Evolutionary conservation across 2,797 vertebrate species (phyloP), one percentile per base, ranked within the genome.

Genomic region (Arnoldichthys spilopterus): DNA sequence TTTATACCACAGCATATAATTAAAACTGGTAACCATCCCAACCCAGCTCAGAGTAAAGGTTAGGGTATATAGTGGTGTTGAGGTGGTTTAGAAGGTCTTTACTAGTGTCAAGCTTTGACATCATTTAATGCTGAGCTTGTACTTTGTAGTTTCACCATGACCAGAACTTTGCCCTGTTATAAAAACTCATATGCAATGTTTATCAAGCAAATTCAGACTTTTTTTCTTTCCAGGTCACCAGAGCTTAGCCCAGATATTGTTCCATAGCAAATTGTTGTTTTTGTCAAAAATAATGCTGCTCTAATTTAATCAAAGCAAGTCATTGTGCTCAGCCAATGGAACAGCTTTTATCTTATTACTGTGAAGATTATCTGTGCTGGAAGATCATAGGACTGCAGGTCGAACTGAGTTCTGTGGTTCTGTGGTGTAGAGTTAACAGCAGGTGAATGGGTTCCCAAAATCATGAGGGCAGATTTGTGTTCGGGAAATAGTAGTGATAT

Each of bases 121-220:
- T 32, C 24, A 20, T 69, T 18, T 32, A 51, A 69, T 16, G n/a
- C n/a, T n/a, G 22, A 22, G 20, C 9, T 43, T 45, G 9, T 20
- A 3, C 28, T 63, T 7, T 15, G 63, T 4, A 18, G 0, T 37
- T 34, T 26, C 53, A 45, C 56, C 58, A 62, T 71, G 70, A 22
- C 13, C 63, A 30, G 62, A 58, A 68, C 63, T 40, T 74, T 79
- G 53, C 43, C 16, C 30, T 62, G 43, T 74, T 74, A 56, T n/a
- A 49, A 37, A n/a, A 74, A 74, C 58, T 16, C 16, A 24, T 63
- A 37, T 43, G 43, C 20, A 40, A 20, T 28, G 30, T 62, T 71
- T 9, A 37, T 63, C 7, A 30, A 59, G 32, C 45, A 69, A 4
- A 24, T 51, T 45, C 22, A 45, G 15, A 20, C 12, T 51, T 30